Evolutionary conservation across 2,888 invertebrate species (phyloP), one percentile per base, ranked within the genome.

Genomic region (Listrodromus nycthemerus): DNA sequence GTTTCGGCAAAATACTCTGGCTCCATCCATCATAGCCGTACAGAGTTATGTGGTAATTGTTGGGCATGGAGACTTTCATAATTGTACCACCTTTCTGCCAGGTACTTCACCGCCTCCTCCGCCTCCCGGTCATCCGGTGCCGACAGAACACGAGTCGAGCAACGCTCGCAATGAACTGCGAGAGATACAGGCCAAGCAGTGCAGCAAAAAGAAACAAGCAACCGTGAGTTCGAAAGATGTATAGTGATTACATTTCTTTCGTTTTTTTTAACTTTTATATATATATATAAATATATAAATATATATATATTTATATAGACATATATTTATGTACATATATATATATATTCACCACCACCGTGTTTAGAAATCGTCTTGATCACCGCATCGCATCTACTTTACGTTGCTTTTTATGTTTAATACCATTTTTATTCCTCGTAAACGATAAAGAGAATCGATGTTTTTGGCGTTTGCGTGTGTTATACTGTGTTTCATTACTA

Each of bases 81-180:
- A 73, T 45, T 45, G 41, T 45, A 45, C 41, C 13, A 16, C 16
- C n/a, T 52, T 19, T 52, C 8, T 27, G 48, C 55, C 79, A 87
- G 86, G 87, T 8, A 82, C 85, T 52, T 87, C 88, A n/a, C 80
- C 85, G 83, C 88, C 89, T 19, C 92, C 92, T 16, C 92, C 92
- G 2, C 90, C 92, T 16, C 89, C 86, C 61, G 89, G 87, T 67
- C 90, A 90, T 76, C 50, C 83, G 87, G 67, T 86, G 10, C 92
- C 93, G 55, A 91, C 92, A 0, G 94, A 94, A 77, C 94, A 94
- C 82, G 94, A 94, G 85, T 95, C 95, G 71, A 95, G 95, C 75
- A 96, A 96, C 89, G 96, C 95, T 65, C 95, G 95, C 87, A 96
- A 96, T 90, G 97, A 97, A 91, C 93, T 97, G 65, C 93, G 95